Conservation (phyloP, 2,888 invertebrate genomes). For the Diogma glabrata region DNA sequence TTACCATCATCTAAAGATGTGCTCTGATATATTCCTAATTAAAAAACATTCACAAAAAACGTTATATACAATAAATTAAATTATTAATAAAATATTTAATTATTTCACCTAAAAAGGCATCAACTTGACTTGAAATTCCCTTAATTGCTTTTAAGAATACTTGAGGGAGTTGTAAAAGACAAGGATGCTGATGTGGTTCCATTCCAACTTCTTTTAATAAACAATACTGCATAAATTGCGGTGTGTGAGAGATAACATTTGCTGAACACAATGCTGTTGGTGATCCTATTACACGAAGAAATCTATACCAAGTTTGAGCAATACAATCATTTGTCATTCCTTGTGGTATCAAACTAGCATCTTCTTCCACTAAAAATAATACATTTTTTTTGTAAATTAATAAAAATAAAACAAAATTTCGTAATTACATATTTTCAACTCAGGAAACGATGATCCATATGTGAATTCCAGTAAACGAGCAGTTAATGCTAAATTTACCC, state of each 20-base stretch:
- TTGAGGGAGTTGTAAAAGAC: constrained; percentile 66
- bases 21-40: constrained; percentile 31
- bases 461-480: constrained; percentile 72
- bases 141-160: constrained; percentile 91
- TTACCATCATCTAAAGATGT: constrained; percentile 32
- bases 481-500: constrained; percentile 81
- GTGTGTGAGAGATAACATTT: constrained; percentile 56
- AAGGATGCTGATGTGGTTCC: constrained; percentile 87
- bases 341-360: constrained; percentile 64
- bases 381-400: too few species aligned
- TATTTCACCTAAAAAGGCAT: constrained; percentile 80
- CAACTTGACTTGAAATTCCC: constrained; percentile 85
- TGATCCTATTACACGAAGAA: constrained; percentile 87
- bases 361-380: constrained; percentile 74
- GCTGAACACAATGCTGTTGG: constrained; percentile 87
- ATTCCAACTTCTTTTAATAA: constrained; percentile 62
- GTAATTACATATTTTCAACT: constrained; percentile 60
- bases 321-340: constrained; percentile 84
- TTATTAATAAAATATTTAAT: not conserved
- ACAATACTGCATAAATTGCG: constrained; percentile 64
- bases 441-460: constrained; percentile 77
- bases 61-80: not conserved
- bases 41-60: constrained; percentile 6
- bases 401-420: not conserved
- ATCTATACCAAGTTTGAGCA: constrained; percentile 92